Evolutionary conservation across 2,888 invertebrate species (phyloP).

Genomic region (Resseliella maxima): DNA sequence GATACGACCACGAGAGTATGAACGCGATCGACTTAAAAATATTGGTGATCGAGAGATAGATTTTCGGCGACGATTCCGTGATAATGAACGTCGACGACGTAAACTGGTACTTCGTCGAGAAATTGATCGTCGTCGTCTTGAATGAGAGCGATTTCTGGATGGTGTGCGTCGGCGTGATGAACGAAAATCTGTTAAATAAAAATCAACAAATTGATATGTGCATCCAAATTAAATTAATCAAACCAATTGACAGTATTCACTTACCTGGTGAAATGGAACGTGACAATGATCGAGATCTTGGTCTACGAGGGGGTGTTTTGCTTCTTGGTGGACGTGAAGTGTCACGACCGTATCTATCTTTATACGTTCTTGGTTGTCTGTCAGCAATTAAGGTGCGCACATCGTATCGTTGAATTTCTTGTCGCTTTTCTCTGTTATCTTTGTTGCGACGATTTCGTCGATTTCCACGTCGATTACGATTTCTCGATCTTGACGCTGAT

Average conservation of each 20-base stretch:
- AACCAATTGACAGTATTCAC: not conserved
- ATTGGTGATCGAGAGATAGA: constrained; percentile 60
- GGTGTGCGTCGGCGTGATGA: constrained; percentile 42
- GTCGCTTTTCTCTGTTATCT: constrained; percentile 70
- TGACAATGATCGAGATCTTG: constrained; percentile 59
- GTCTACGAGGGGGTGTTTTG: constrained; percentile 61
- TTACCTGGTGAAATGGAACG: constrained; percentile 43
- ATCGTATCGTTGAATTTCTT: constrained; percentile 85
- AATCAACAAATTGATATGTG: not conserved
- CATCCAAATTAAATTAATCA: not conserved
- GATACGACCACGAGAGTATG: not conserved
- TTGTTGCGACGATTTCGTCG: not conserved
- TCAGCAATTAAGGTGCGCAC: constrained; percentile 82
- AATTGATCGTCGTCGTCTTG: constrained; percentile 45
- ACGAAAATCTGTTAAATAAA: constrained; percentile 58
- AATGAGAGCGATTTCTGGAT: not conserved
- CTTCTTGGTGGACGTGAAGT: constrained; percentile 68
- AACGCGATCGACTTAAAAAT: not conserved
- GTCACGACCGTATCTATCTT: constrained; percentile 84
- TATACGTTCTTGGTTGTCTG: constrained; percentile 72
- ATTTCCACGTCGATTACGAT: not conserved
- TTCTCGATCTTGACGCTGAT: constrained; percentile 58
- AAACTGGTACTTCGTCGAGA: constrained; percentile 60
- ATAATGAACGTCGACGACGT: constrained; percentile 62
- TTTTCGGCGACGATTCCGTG: constrained; percentile 63